phyloP scores from a whole-genome alignment of 2,888 invertebrate species.

The Eudemis profundana region DNA sequence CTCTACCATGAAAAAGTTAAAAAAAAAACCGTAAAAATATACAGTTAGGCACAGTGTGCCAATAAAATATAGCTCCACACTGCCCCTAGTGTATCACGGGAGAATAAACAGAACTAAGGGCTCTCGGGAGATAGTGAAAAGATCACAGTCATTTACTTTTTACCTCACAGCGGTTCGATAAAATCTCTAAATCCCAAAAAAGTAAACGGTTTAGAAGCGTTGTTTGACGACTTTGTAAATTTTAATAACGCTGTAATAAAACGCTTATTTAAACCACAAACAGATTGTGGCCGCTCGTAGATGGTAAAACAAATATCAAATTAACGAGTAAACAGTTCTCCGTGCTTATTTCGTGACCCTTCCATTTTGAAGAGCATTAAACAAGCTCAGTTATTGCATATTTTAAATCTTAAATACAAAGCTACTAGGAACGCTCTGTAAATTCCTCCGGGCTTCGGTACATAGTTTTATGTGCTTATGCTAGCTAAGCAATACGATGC shows the following conservation, averaged over 20 bases:
- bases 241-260: neutral
- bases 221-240: neutral
- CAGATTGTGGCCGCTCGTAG: neutral
- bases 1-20: neutral
- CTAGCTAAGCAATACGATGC: constrained; percentile 8
- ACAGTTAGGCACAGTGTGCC: neutral
- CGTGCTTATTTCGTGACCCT: constrained; percentile 32
- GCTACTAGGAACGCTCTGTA: constrained; percentile 4
- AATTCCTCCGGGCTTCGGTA: constrained; percentile 12
- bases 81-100: constrained; percentile 22
- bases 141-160: constrained; percentile 25
- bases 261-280: neutral
- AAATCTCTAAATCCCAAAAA: neutral
- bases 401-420: constrained; percentile 6
- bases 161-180: neutral
- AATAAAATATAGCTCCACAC: constrained; percentile 18
- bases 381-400: constrained; percentile 13
- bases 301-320: neutral
- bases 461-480: constrained; percentile 6
- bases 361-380: constrained; percentile 25
- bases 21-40: neutral
- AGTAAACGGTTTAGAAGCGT: neutral
- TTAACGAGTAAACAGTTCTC: constrained; percentile 12
- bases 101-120: constrained; percentile 25
- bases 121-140: constrained; percentile 4